phyloP scores from a whole-genome alignment of 2,888 invertebrate species.

The Actias luna region DNA sequence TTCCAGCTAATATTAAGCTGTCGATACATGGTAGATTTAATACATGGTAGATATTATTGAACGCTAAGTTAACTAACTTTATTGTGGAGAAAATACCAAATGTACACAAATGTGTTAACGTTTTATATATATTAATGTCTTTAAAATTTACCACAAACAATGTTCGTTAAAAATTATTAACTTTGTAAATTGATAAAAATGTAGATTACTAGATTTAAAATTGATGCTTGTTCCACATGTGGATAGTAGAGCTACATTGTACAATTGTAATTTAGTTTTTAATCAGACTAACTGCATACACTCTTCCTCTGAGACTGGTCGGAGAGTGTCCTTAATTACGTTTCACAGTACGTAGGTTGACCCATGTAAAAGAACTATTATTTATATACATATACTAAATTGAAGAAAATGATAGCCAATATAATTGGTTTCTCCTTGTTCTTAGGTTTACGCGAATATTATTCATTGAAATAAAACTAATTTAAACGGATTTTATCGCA shows the following conservation, averaged over 20 bases:
- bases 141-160: not conserved
- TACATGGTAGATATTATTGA: no score
- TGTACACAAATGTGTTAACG: not conserved
- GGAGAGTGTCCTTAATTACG: not conserved
- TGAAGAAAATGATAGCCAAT: not conserved
- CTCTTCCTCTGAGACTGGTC: not conserved
- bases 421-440: not conserved
- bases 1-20: no score
- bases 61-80: no score
- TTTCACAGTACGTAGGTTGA: not conserved
- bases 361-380: no score
- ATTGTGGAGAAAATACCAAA: not conserved
- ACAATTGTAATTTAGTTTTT: conserved; percentile 33
- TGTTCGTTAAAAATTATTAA: not conserved
- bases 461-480: no score
- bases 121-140: no score
- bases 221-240: not conserved
- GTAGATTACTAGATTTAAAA: not conserved
- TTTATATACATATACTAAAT: no score
- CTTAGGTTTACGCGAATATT: no score
- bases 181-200: not conserved
- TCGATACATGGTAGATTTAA: no score
- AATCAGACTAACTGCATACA: conserved; percentile 30
- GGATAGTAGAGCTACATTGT: conserved; percentile 11
- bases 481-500: no score